Percentiles rank a stretch among this genome's conserved stretches.
phyloP scores from a whole-genome alignment of 1,140 invertebrate species.

The Aphaenogaster rudis region DNA sequence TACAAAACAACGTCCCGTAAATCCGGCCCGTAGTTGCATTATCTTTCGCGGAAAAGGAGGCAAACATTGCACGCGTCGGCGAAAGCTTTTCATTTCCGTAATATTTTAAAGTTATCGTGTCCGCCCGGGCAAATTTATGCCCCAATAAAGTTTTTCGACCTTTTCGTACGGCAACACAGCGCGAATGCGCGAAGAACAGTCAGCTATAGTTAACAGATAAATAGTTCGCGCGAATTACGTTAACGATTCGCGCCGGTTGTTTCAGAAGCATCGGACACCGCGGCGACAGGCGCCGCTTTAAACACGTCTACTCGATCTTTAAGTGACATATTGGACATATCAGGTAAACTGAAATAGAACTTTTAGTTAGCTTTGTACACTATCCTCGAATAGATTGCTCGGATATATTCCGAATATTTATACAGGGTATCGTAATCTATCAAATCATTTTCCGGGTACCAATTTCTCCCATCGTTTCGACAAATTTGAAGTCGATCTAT shows the following conservation, averaged over 20 bases:
- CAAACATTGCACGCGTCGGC: slow-evolving; percentile 81
- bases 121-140: slow-evolving; percentile 84
- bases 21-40: slow-evolving; percentile 82
- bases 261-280: background rate
- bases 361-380: slow-evolving; percentile 33
- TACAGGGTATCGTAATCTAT: slow-evolving; percentile 25
- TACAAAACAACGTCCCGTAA: slow-evolving; percentile 83
- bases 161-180: slow-evolving; percentile 59
- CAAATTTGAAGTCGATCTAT: slow-evolving; percentile 21
- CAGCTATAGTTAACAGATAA: slow-evolving; percentile 54
- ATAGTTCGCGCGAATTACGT: slow-evolving; percentile 64
- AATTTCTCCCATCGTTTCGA: slow-evolving; percentile 30
- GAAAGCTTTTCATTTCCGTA: slow-evolving; percentile 86
- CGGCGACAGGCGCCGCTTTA: slow-evolving; percentile 36
- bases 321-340: slow-evolving; percentile 31
- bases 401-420: slow-evolving; percentile 49
- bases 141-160: slow-evolving; percentile 82
- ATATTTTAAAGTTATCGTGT: slow-evolving; percentile 86
- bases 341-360: slow-evolving; percentile 40
- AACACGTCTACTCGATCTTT: slow-evolving; percentile 21
- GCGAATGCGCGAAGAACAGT: slow-evolving; percentile 58
- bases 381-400: slow-evolving; percentile 14
- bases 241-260: slow-evolving; percentile 51
- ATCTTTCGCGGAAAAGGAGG: slow-evolving; percentile 86
- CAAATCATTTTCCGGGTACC: slow-evolving; percentile 1